These are phyloP conservation scores for Peromyscus melanophrys DNA, from an alignment of 2,797 vertebrate genomes.

Conservation along the genomic window DNA sequence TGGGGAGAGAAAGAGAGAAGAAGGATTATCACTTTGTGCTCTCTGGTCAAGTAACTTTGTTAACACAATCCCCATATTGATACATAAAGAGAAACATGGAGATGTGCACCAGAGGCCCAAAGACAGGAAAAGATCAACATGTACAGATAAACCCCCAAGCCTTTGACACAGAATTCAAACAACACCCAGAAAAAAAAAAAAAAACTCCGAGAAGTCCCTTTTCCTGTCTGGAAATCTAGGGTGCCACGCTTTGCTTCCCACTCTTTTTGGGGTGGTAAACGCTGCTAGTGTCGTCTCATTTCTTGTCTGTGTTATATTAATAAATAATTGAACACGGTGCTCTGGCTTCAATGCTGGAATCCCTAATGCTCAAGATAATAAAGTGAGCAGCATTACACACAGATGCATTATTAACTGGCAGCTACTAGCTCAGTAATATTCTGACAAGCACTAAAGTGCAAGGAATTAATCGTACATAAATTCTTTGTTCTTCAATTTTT, in stretches of 20 bases:
- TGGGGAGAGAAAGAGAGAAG: fast-evolving
- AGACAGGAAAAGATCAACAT: background rate
- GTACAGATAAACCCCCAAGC: background rate
- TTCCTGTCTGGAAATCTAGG: background rate
- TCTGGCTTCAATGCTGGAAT: background rate
- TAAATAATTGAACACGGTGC: background rate
- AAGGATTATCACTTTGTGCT: fast-evolving
- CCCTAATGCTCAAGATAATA: background rate
- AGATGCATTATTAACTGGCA: slow-evolving; percentile 51
- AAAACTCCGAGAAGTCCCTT: fast-evolving
- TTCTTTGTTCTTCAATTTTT: slow-evolving; percentile 57
- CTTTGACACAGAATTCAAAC: background rate
- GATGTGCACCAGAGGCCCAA: fast-evolving
- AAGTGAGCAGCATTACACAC: background rate
- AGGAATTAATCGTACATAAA: background rate
- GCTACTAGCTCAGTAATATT: background rate
- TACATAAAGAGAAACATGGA: background rate
- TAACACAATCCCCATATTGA: background rate
- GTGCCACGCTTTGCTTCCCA: background rate
- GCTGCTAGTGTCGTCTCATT: background rate
- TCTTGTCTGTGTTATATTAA: slow-evolving; percentile 27
- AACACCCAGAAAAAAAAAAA: too few species aligned
- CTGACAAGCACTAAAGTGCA: slow-evolving; percentile 43
- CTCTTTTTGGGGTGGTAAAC: background rate
- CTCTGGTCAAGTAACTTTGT: background rate